Evolutionary conservation across 2,797 vertebrate species (phyloP), one percentile per base, ranked within the genome.

Genomic region (Toxotes lorentzi): DNA sequence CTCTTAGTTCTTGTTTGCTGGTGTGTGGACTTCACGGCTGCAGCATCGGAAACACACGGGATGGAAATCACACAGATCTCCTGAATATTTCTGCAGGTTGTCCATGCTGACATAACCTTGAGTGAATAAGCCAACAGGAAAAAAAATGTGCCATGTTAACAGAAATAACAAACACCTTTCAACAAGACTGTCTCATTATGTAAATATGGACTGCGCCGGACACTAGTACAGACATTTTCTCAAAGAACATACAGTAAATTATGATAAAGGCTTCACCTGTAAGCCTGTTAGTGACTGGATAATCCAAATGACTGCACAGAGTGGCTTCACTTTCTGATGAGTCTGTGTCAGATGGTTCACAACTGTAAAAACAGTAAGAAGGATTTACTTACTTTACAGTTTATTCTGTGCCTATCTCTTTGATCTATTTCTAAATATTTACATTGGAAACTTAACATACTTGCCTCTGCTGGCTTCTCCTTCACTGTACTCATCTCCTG

Each of bases 11-110:
- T 11, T 27, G 17, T 64, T 56, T 79, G 40, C 3, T 65, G 54
- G 62, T 12, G 61, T 38, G 0, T 56, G 85, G 72, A 92, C 74
- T 82, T 94, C 95, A 65, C 95, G 96, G 0, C 64, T 94, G 0
- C 82, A 73, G 48, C 95, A 97, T 45, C 87, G 94, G 0, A 90
- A 91, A 67, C 84, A 89, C 68, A 89, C 91, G 0, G 95, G 96
- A 79, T 86, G 82, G 79, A 97, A 96, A 86, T 98, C 97, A 0
- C 78, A 78, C 69, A 98, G 88, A 79, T 96, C 94, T 4, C 96
- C 97, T 0, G 86, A 70, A 0, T 96, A 98, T 91, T 94, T 97
- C 85, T 91, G 95, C 93, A 99, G 94, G 77, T 92, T 78, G 17
- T 92, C 93, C 83, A 96, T 93, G 16, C 93, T 95, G 83, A 95